These are phyloP conservation scores for Ganaspis brasiliensis DNA, from an alignment of 2,888 invertebrate species.

Conservation along the genomic window DNA sequence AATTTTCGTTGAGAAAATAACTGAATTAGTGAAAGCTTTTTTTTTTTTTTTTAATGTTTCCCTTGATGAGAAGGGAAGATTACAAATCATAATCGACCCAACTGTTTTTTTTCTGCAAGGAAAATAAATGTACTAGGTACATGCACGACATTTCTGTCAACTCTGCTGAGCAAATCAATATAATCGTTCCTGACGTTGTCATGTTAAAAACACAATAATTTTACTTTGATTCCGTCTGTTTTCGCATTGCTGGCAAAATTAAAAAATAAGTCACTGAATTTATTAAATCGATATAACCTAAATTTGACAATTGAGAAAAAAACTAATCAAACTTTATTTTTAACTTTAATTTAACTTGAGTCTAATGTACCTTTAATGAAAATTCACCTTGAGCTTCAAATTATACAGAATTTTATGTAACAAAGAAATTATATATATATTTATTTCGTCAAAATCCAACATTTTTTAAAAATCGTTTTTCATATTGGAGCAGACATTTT, in stretches of 20 bases:
- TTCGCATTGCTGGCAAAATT: neutral
- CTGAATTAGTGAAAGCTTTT: conserved; percentile 18
- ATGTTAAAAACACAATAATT: conserved; percentile 36
- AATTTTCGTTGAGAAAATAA: conserved; percentile 19
- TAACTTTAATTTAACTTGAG: neutral
- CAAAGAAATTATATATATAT: too few relatives aligned
- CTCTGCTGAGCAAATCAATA: conserved; percentile 33
- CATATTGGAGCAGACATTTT: too few relatives aligned
- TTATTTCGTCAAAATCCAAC: too few relatives aligned
- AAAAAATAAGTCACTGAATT: neutral
- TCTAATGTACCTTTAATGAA: too few relatives aligned
- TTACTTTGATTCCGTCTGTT: conserved; percentile 26
- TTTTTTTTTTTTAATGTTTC: neutral
- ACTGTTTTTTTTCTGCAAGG: conserved; percentile 38
- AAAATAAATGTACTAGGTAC: conserved; percentile 33
- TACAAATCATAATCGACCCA: conserved; percentile 31
- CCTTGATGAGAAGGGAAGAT: conserved; percentile 21
- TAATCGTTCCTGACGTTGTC: conserved; percentile 40
- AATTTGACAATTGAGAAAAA: neutral
- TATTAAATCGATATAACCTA: neutral
- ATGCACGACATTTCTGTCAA: conserved; percentile 42
- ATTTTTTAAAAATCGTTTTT: too few relatives aligned
- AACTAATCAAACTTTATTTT: too few relatives aligned
- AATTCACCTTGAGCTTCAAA: too few relatives aligned
- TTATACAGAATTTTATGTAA: too few relatives aligned